phyloP scores from a whole-genome alignment of 2,797 vertebrate species.

The Podarcis lilfordi region DNA sequence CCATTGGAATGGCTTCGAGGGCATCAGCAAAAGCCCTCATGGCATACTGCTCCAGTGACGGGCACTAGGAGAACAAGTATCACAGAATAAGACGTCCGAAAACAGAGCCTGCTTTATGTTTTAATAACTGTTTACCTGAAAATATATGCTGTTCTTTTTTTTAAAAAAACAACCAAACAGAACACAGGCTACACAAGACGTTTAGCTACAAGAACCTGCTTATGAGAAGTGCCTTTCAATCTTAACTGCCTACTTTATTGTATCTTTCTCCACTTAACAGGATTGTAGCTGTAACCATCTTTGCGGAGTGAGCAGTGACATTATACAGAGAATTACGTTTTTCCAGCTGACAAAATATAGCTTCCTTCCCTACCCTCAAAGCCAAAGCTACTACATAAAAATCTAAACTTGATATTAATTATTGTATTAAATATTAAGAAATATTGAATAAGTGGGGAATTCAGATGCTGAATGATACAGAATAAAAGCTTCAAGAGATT shows the following conservation, averaged over 20 bases:
- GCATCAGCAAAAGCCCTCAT: slow-evolving; percentile 97
- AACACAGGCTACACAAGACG: not conserved
- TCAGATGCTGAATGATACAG: not conserved
- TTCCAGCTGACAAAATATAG: not conserved
- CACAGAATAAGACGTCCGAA: not conserved
- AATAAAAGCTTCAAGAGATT: not conserved
- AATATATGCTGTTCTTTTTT: not conserved
- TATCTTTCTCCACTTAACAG: not conserved
- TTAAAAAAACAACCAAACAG: not conserved
- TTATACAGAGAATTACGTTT: not conserved
- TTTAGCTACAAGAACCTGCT: not conserved
- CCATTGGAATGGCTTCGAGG: slow-evolving; percentile 95
- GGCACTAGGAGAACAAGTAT: slow-evolving; percentile 81
- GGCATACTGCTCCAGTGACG: slow-evolving; percentile 96
- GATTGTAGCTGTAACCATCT: not conserved
- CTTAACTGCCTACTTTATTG: not conserved
- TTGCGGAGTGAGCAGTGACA: not conserved
- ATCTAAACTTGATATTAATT: no score
- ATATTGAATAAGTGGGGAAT: not conserved
- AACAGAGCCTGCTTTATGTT: not conserved
- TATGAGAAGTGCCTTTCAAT: not conserved
- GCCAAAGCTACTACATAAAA: not conserved
- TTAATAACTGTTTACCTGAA: not conserved
- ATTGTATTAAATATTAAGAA: no score
- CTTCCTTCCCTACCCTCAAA: not conserved